These are phyloP conservation scores for Xenopus laevis DNA, from an alignment of 2,113 vertebrate genomes.

Conservation along the genomic window DNA sequence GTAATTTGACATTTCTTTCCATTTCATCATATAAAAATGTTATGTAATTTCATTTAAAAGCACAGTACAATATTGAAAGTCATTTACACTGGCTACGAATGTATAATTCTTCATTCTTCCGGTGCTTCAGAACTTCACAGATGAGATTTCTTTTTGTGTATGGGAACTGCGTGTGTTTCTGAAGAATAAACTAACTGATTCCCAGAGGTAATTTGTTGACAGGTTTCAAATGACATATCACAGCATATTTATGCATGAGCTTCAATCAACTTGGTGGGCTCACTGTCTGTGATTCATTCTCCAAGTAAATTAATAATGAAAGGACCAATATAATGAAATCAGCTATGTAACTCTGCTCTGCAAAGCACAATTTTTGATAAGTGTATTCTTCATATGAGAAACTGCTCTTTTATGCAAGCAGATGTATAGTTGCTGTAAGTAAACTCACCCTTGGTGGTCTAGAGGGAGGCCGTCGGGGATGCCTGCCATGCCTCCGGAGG, in stretches of 20 bases:
- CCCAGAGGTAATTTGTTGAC: slow-evolving; percentile 37
- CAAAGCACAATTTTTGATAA: neutral
- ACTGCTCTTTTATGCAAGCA: neutral
- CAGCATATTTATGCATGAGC: slow-evolving; percentile 29
- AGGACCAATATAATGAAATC: slow-evolving; percentile 6
- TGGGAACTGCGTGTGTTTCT: neutral
- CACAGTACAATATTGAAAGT: neutral
- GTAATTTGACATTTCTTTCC: slow-evolving; percentile 13
- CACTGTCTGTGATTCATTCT: slow-evolving; percentile 22
- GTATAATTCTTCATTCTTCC: slow-evolving; percentile 1
- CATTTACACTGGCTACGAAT: slow-evolving; percentile 45
- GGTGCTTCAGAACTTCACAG: slow-evolving; percentile 12
- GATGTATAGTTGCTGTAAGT: neutral
- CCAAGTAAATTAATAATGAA: slow-evolving; percentile 37
- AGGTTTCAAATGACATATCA: slow-evolving; percentile 26
- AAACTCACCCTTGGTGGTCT: too few relatives aligned
- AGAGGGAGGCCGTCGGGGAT: too few relatives aligned
- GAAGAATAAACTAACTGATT: slow-evolving; percentile 29
- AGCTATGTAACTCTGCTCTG: neutral
- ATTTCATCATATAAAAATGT: slow-evolving; percentile 44
- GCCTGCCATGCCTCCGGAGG: too few relatives aligned
- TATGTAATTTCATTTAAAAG: slow-evolving; percentile 35
- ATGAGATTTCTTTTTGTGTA: neutral
- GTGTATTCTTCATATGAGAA: neutral
- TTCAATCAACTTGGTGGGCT: slow-evolving; percentile 45